Evolutionary conservation across 2,113 vertebrate genomes (phyloP).

Genomic region (Rattus norvegicus): GRCr8 NC_086019.1:161958001-161958500

Average conservation of each 20-base stretch:
- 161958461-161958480: constrained; percentile 25
- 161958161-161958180: background rate
- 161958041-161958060: constrained; percentile 97
- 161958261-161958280: background rate
- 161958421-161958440: constrained; percentile 20
- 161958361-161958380: constrained; percentile 28
- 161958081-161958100: constrained; percentile 91
- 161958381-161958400: constrained; percentile 16
- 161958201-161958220: constrained; percentile 38
- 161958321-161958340: background rate
- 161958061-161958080: constrained; percentile 95
- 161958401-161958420: background rate
- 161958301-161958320: background rate
- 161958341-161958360: background rate
- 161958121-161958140: constrained; percentile 10
- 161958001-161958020: background rate
- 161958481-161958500: background rate
- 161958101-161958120: constrained; percentile 61
- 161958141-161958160: constrained; percentile 25
- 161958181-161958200: background rate
- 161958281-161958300: background rate
- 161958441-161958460: constrained; percentile 31
- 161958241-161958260: background rate
- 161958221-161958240: background rate
- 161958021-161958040: background rate